Percentiles rank a stretch among this genome's conserved stretches.
Conservation (phyloP, 2,113 vertebrate species). For the Pandion haliaetus region DNA sequence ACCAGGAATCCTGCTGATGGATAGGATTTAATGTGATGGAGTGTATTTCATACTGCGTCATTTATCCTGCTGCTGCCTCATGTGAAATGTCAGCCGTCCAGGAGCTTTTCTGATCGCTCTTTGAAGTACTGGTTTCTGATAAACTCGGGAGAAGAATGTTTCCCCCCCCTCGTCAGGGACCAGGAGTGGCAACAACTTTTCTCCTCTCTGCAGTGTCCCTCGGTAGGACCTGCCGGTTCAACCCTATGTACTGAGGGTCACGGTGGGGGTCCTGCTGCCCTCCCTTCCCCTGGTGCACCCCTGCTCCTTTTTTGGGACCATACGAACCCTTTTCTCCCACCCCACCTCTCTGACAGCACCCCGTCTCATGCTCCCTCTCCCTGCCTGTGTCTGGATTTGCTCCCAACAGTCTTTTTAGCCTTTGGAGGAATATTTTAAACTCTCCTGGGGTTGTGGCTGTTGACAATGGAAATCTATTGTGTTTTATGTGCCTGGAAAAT, state of each 20-base stretch:
- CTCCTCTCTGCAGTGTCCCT: background rate
- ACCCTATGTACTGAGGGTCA: background rate
- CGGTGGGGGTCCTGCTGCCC: background rate
- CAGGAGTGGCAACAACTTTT: background rate
- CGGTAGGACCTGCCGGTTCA: background rate
- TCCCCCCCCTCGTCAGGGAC: background rate
- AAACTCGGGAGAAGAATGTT: background rate
- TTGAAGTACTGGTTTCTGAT: constrained; percentile 53
- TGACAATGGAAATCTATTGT: constrained; percentile 64
- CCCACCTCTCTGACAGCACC: background rate
- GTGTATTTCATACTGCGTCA: constrained; percentile 57
- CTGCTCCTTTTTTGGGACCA: background rate
- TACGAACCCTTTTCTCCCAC: background rate
- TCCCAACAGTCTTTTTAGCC: constrained; percentile 2
- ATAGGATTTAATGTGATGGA: constrained; percentile 44
- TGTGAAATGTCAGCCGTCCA: constrained; percentile 16
- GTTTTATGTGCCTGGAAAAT: constrained; percentile 67
- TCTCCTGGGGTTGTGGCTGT: constrained; percentile 45
- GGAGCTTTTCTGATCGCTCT: constrained; percentile 46
- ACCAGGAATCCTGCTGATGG: constrained; percentile 54
- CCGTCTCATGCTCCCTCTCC: background rate
- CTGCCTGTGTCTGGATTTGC: background rate
- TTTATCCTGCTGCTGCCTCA: constrained; percentile 57
- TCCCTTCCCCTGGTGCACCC: background rate
- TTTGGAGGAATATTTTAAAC: constrained; percentile 49